Evolutionary conservation across 2,888 invertebrate species (phyloP), one percentile per base, ranked within the genome.

Genomic region (Druceiella hillmani): DNA sequence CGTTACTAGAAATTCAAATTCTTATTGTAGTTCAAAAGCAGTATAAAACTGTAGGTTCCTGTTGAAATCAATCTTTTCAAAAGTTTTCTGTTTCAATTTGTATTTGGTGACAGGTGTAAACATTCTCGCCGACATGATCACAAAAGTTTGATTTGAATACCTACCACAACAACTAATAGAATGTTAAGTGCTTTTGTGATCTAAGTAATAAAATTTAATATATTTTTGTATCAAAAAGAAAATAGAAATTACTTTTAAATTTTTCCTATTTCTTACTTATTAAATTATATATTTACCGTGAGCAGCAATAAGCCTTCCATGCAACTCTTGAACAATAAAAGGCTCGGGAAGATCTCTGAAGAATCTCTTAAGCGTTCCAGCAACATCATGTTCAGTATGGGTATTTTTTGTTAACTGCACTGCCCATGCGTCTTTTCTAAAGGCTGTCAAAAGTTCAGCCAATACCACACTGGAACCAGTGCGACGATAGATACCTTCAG

Each of bases 311-410:
- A 88, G 74, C 49, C 78, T 77, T 38, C 75, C 73, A 47, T 87
- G 81, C 33, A 85, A 76, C 27, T 71, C 69, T n/a, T 77, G 72
- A 1, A 87, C 85, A 41, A 94, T 68, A 17, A 94, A 65, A 1
- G 91, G 82, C 52, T 91, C 89, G 0, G 89, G 87, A 33, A 94
- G 67, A 51, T 88, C 88, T n/a, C 92, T 73, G 59, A 94, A 84
- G 65, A 92, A 94, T 42, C 92, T 71, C 61, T 93, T 91, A 4
- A 94, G 66, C 1, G 85, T 87, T 22, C 86, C 88, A 3, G 91
- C 86, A 9, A 93, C 90, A 56, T 93, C 93, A 59, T 92, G 87
- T 50, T 91, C 90, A 0, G 81, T 79, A 54, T 84, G 88, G 33
- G 82, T 80, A 27, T 79, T 79, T 3, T 76, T 73, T 9, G 83